These are phyloP conservation scores for Centropyge bicolor DNA, from an alignment of 2,797 vertebrate species.

Conservation along the genomic window DNA sequence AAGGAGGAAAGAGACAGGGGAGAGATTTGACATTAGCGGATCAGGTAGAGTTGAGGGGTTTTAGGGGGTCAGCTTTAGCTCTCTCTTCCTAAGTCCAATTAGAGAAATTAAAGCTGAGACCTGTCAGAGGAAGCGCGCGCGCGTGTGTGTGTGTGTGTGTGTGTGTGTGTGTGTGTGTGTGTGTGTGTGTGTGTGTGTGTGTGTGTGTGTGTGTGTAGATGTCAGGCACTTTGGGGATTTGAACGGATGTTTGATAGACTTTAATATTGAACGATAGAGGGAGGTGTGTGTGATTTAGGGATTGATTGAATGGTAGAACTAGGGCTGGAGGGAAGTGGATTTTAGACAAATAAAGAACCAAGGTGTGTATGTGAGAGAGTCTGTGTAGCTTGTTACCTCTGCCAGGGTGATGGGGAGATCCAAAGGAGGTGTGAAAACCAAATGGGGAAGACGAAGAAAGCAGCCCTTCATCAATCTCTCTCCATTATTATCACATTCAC, in stretches of 20 bases:
- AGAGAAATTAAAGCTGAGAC: slow-evolving; percentile 65
- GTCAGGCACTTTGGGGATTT: slow-evolving; percentile 28
- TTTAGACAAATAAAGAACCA: not conserved
- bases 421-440: slow-evolving; percentile 66
- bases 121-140: slow-evolving; percentile 36
- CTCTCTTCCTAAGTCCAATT: slow-evolving; percentile 67
- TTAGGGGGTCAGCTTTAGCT: slow-evolving; percentile 46
- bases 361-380: slow-evolving; percentile 15
- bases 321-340: slow-evolving; percentile 6
- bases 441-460: slow-evolving; percentile 15
- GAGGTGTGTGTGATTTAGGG: slow-evolving; percentile 20
- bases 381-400: slow-evolving; percentile 38
- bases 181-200: no score
- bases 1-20: not conserved
- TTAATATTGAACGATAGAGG: not conserved
- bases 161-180: not conserved
- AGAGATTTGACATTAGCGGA: slow-evolving; percentile 40
- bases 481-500: slow-evolving; percentile 38
- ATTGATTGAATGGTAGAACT: slow-evolving; percentile 24
- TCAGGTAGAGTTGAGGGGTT: slow-evolving; percentile 54
- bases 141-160: slow-evolving; percentile 9
- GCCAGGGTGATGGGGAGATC: slow-evolving; percentile 49
- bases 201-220: slow-evolving; percentile 1
- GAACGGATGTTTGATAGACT: slow-evolving; percentile 30
- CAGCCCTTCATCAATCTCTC: slow-evolving; percentile 32